Evolutionary conservation across 2,888 invertebrate species (phyloP).

Genomic region (Odontomyia ornata): DNA sequence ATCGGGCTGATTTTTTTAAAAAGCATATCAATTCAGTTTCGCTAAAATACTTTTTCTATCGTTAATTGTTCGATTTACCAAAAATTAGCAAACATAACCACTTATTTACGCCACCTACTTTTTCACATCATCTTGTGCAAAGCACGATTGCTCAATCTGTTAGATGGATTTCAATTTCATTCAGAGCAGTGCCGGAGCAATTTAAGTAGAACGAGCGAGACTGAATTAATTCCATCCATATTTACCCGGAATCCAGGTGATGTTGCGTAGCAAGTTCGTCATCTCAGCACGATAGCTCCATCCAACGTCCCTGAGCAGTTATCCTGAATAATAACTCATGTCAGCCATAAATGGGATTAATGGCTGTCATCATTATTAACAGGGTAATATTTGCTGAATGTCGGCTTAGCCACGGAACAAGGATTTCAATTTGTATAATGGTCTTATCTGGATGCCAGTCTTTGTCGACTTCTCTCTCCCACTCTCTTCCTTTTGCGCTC

Average conservation of each 20-base stretch:
- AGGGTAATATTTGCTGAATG: background rate
- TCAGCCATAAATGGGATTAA: conserved; percentile 49
- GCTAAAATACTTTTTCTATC: too few species aligned
- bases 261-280: background rate
- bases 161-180: background rate
- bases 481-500: too few species aligned
- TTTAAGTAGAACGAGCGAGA: background rate
- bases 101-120: too few species aligned
- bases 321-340: conserved; percentile 46
- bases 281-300: background rate
- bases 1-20: too few species aligned
- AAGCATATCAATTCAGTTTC: too few species aligned
- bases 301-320: background rate
- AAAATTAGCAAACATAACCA: too few species aligned
- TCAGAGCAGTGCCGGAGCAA: background rate
- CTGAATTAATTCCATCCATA: conserved; percentile 1
- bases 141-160: too few species aligned
- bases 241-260: conserved; percentile 2
- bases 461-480: background rate
- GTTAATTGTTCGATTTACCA: too few species aligned
- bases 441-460: background rate
- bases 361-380: conserved; percentile 49
- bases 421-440: conserved; percentile 37
- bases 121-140: too few species aligned
- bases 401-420: background rate